Evolutionary conservation across 2,113 vertebrate genomes (phyloP).

Genomic region (Sceloporus undulatus): DNA sequence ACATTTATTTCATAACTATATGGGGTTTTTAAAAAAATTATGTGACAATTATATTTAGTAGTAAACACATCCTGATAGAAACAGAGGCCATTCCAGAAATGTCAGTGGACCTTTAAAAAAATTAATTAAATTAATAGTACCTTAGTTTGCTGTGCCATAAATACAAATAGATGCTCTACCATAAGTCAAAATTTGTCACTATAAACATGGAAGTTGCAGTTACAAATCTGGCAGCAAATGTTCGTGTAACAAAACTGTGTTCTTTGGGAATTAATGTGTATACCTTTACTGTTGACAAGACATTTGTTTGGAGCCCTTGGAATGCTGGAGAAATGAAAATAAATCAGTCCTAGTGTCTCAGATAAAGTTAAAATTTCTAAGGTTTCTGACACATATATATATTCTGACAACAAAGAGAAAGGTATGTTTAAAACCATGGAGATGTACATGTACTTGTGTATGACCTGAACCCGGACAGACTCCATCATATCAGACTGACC

Average conservation of each 20-base stretch:
- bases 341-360: neutral
- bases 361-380: neutral
- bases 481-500: neutral
- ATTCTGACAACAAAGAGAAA: neutral
- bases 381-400: neutral
- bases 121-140: neutral
- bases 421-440: neutral
- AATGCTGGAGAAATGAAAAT: constrained; percentile 6
- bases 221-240: neutral
- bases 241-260: neutral
- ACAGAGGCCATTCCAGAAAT: neutral
- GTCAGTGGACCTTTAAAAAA: neutral
- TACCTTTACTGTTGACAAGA: neutral
- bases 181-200: neutral
- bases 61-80: neutral
- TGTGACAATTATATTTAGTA: neutral
- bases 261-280: constrained; percentile 26
- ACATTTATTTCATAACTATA: neutral
- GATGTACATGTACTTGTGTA: neutral
- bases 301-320: neutral
- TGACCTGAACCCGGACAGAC: neutral
- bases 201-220: neutral
- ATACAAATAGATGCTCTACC: neutral
- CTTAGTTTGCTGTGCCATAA: neutral
- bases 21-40: neutral